A percentile compares a stretch with the other conserved stretches of the same genome.
Conservation (phyloP, 37 sponge, comb jelly and placozoan species). For the Aphrocallistes beatrix region DNA sequence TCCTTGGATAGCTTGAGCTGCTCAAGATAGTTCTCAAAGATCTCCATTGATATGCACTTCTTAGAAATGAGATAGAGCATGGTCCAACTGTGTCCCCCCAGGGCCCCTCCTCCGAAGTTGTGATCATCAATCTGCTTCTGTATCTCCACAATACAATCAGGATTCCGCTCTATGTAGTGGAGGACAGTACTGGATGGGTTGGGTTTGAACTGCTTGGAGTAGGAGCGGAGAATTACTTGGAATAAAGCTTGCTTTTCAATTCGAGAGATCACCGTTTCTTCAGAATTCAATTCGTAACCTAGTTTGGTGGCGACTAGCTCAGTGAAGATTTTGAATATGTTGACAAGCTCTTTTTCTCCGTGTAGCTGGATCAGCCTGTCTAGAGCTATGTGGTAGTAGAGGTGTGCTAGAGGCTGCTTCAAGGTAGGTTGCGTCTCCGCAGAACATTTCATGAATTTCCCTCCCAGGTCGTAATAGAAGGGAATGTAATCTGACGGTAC, state of each 20-base stretch:
- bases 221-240: conserved; percentile 35
- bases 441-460: neutral
- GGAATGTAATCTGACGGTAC: neutral
- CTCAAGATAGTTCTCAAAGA: neutral
- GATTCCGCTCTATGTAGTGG: neutral
- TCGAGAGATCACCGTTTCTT: conserved; percentile 34
- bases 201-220: neutral
- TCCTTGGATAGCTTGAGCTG: neutral
- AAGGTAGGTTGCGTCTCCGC: conserved; percentile 22
- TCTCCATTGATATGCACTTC: neutral
- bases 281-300: neutral
- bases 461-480: neutral
- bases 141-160: conserved; percentile 20
- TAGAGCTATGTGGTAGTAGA: conserved; percentile 61
- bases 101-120: conserved; percentile 40
- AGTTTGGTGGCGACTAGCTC: neutral
- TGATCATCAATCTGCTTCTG: conserved; percentile 34
- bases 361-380: conserved; percentile 37
- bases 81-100: conserved; percentile 48
- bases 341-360: conserved; percentile 11
- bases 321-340: conserved; percentile 9
- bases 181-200: conserved; percentile 15
- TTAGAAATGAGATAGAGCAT: neutral
- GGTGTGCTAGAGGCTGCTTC: conserved; percentile 67
- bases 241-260: conserved; percentile 72